Conservation (phyloP, 2,888 invertebrate species). For the Apoderus coryli region DNA sequence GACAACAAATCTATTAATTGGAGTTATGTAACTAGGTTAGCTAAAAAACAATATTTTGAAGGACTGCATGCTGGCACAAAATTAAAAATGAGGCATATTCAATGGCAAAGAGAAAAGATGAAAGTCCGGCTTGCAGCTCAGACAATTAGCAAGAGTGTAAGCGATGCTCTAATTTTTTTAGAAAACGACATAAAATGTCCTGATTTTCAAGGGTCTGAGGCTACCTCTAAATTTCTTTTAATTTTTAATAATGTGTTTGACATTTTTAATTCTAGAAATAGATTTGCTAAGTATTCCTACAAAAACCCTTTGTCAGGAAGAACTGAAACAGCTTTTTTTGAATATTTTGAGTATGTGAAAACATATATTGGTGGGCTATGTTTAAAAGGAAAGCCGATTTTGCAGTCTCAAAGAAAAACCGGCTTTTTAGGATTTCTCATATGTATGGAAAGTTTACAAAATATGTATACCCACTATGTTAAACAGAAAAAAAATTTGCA, state of each 20-base stretch:
- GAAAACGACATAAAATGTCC: slow-evolving; percentile 9
- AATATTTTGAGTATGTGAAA: background rate
- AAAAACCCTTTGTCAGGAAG: slow-evolving; percentile 13
- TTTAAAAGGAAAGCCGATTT: slow-evolving; percentile 5
- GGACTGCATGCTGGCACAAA: slow-evolving; percentile 15
- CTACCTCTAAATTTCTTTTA: slow-evolving; percentile 12
- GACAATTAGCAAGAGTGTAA: slow-evolving; percentile 14
- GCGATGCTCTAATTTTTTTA: slow-evolving; percentile 14
- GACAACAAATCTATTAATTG: slow-evolving; percentile 12
- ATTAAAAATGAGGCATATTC: slow-evolving; percentile 13
- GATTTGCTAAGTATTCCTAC: slow-evolving; percentile 13
- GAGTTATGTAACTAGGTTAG: slow-evolving; percentile 11
- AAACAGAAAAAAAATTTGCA: slow-evolving; percentile 5
- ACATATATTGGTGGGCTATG: background rate
- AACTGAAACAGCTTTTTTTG: slow-evolving; percentile 8
- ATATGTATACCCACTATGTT: slow-evolving; percentile 10
- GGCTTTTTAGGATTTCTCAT: slow-evolving; percentile 14
- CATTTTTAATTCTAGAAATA: slow-evolving; percentile 14
- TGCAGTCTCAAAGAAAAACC: slow-evolving; percentile 9
- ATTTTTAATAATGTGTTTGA: slow-evolving; percentile 15
- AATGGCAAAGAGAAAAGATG: slow-evolving; percentile 16
- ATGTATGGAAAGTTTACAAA: slow-evolving; percentile 11
- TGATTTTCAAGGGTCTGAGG: slow-evolving; percentile 10
- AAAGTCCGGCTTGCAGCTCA: slow-evolving; percentile 14
- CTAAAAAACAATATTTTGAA: slow-evolving; percentile 13